Evolutionary conservation across 2,113 vertebrate species (phyloP), one percentile per base, ranked within the genome.

Genomic region (Phalacrocorax brasilianus): DNA sequence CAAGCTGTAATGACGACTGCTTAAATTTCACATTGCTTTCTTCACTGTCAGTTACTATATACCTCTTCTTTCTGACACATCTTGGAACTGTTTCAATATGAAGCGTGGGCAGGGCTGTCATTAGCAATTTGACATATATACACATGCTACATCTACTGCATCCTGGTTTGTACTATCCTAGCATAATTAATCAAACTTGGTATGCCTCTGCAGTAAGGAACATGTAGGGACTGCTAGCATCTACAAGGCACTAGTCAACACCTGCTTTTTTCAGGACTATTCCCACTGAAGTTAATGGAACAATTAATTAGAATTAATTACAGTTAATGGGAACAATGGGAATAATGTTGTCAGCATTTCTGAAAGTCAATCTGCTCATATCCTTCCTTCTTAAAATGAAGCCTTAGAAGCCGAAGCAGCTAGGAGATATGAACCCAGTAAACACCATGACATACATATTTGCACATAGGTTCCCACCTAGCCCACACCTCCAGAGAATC

Each of bases 1-100:
- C 61, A 94, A 88, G 66, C 21, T 87, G n/a, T 85, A 79, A 93
- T 74, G 65, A 85, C 10, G 28, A 72, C 40, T 77, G 78, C 40
- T 92, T 95, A 91, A 95, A 89, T 62, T 95, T 93, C 70, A 63
- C 59, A 77, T 93, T 89, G 42, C 88, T 91, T 97, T 89, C 78
- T 68, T 97, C 76, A 50, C 62, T 97, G 91, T 89, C 90, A 96
- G 73, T 96, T 95, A 92, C 82, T 77, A 47, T 75, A 40, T 53
- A 74, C 33, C 86, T 96, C 76, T 74, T 89, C 12, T 88, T 96
- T 94, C 71, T 75, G 92, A 95, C 63, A 85, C 0, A 0, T 59
- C 73, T 91, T 96, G 92, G 76, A 96, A 87, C 35, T 55, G 32
- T 74, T 95, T 79, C 88, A 94, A 56, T 58, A 93, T 96, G 72